Base-by-base conservation (phyloP, 2,113 vertebrate species). In the Nycticryphes semicollaris region DNA sequence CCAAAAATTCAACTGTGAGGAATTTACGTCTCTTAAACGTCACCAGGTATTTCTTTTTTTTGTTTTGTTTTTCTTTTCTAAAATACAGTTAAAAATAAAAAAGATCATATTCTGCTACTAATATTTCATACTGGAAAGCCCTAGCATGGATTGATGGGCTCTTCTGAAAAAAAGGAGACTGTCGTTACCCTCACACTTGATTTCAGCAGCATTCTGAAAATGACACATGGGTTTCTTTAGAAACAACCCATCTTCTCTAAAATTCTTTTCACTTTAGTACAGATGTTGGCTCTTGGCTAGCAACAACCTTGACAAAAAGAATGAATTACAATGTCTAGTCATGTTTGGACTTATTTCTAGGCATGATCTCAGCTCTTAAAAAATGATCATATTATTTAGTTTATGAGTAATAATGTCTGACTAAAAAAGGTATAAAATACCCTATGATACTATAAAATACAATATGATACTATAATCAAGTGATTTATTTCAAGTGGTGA, bases 331-430 rank as follows among this genome's bases (percentile, higher is more conserved):
- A 80, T 92, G 86, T 79, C 95, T 96, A 93, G 84, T 94, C 94
- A n/a, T 83, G 90, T 85, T 95, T 67, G 94, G 78, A 92, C 53
- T 23, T 70, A 54, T 78, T 82, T 94, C 68, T 75, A 93, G 87
- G 91, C 43, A 94, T 90, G 90, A 93, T 37, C 87, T 82, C 80
- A 93, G 76, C 64, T 93, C 84, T 92, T 70, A 43, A 92, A 84
- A 87, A 72, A 80, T 59, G 59, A 83, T 14, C 6, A 75, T 66
- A 73, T 81, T 95, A 75, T 94, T 86, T 95, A 56, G 62, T 84
- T 90, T 87, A 87, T 96, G 89, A 88, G 72, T 91, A 91, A 90
- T 70, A 77, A 91, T 33, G 72, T 96, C 93, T 84, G 82, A 79
- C 89, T 81, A 33, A 56, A 87, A 84, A 56, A 47, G 33, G 68